Percentiles rank a stretch among this genome's conserved stretches.
Conservation (phyloP, 2,888 invertebrate species). For the Macaria liturata region DNA sequence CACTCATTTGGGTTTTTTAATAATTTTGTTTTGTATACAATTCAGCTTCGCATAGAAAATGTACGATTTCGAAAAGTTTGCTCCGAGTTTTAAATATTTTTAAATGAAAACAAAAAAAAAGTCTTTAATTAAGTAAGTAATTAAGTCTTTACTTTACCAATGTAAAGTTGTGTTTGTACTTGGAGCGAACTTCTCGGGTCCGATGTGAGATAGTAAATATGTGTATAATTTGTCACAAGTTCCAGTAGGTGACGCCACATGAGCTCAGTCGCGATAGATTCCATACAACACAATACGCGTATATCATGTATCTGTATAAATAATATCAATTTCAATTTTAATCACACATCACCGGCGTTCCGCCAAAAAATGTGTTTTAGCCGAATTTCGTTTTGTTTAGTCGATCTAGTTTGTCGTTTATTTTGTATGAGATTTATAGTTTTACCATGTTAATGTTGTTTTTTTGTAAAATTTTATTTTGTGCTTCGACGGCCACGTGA, state of each 20-base stretch:
- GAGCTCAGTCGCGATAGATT: too few relatives aligned
- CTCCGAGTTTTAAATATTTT: too few relatives aligned
- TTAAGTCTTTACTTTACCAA: too few relatives aligned
- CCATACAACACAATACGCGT: too few relatives aligned
- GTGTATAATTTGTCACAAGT: slow-evolving; percentile 47
- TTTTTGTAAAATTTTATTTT: slow-evolving; percentile 75
- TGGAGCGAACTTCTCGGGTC: too few relatives aligned
- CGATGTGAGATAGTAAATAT: not conserved
- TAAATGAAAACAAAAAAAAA: too few relatives aligned
- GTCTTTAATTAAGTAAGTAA: too few relatives aligned
- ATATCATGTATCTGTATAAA: too few relatives aligned
- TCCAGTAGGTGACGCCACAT: slow-evolving; percentile 39
- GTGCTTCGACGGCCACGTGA: slow-evolving; percentile 68
- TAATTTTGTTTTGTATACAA: slow-evolving; percentile 8
- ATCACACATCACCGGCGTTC: too few relatives aligned
- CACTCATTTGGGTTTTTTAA: not conserved
- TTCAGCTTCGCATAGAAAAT: slow-evolving; percentile 9
- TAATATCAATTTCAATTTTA: too few relatives aligned
- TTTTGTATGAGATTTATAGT: slow-evolving; percentile 68
- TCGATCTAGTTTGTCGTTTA: slow-evolving; percentile 63
- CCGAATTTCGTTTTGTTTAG: slow-evolving; percentile 39
- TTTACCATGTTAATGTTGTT: slow-evolving; percentile 61
- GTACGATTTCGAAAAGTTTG: not conserved
- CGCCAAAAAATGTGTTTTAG: too few relatives aligned
- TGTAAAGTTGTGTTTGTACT: too few relatives aligned